phyloP scores from a whole-genome alignment of 2,888 invertebrate species.

The Chymomyza amoena region DNA sequence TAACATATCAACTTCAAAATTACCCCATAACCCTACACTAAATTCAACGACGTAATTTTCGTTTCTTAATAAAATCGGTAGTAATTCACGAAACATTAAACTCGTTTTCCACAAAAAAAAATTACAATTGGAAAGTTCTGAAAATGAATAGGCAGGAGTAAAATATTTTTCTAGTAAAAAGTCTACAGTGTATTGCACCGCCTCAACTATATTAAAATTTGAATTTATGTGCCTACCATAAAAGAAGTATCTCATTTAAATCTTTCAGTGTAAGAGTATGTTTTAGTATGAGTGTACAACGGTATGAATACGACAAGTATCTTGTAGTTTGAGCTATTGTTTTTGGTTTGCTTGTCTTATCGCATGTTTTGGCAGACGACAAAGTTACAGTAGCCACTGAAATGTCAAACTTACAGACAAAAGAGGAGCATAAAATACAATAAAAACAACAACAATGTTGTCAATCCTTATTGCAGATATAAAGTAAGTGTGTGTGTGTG shows the following conservation, averaged over 20 bases:
- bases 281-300: background rate
- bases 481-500: background rate
- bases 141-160: too few species aligned
- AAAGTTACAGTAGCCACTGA: slow-evolving; percentile 49
- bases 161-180: too few species aligned
- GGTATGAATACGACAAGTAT: background rate
- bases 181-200: too few species aligned
- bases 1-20: too few species aligned
- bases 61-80: too few species aligned
- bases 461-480: slow-evolving; percentile 60
- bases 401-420: slow-evolving; percentile 57
- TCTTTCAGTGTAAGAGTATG: slow-evolving; percentile 8
- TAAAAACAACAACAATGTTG: slow-evolving; percentile 48
- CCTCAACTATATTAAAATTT: too few species aligned
- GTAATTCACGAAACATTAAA: too few species aligned
- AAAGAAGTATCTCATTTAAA: background rate
- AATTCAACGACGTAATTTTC: too few species aligned
- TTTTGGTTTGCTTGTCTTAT: slow-evolving; percentile 53
- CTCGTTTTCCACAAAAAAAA: too few species aligned
- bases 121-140: too few species aligned
- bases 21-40: too few species aligned
- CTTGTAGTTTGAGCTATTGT: slow-evolving; percentile 6
- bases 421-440: slow-evolving; percentile 27
- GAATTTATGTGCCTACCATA: too few species aligned
- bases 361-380: slow-evolving; percentile 66